Evolutionary conservation across 2,888 invertebrate genomes (phyloP).

Genomic region (Harpalus rufipes): DNA sequence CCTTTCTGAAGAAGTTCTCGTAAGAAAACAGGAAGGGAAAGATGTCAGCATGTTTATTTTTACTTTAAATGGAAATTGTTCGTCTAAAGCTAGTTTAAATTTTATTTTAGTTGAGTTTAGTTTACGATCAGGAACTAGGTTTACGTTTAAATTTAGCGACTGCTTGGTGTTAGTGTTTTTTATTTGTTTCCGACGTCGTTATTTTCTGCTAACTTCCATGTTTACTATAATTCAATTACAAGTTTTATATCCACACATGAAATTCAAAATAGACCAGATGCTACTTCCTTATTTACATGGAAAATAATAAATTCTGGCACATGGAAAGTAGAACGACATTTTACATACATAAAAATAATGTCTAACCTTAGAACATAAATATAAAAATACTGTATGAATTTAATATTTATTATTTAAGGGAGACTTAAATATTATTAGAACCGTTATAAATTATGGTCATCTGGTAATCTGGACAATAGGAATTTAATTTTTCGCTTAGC

Average conservation of each 20-base stretch:
- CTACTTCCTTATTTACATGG: background rate
- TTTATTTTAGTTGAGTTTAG: conserved; percentile 52
- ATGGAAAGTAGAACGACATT: background rate
- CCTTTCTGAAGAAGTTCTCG: conserved; percentile 2
- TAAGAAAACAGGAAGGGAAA: conserved; percentile 22
- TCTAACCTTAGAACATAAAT: background rate
- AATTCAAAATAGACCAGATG: background rate
- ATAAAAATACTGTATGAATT: background rate
- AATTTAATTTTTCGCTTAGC: too few relatives aligned
- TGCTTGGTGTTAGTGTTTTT: conserved; percentile 25
- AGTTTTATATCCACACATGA: conserved; percentile 4
- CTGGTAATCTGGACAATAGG: too few relatives aligned
- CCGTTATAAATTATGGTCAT: too few relatives aligned
- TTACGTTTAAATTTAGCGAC: conserved; percentile 53
- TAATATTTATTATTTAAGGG: too few relatives aligned
- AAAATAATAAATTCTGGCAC: background rate
- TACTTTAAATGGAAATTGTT: conserved; percentile 61
- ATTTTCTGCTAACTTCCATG: conserved; percentile 45
- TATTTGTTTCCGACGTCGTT: conserved; percentile 23
- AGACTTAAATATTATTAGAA: too few relatives aligned
- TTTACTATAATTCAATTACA: conserved; percentile 43
- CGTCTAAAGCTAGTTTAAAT: conserved; percentile 58
- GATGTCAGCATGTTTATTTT: conserved; percentile 49
- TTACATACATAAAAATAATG: background rate
- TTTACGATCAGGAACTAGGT: conserved; percentile 53